Percentiles rank a stretch among this genome's conserved stretches.
phyloP scores from a whole-genome alignment of 2,797 vertebrate genomes.

The Sebastes cheni region DNA sequence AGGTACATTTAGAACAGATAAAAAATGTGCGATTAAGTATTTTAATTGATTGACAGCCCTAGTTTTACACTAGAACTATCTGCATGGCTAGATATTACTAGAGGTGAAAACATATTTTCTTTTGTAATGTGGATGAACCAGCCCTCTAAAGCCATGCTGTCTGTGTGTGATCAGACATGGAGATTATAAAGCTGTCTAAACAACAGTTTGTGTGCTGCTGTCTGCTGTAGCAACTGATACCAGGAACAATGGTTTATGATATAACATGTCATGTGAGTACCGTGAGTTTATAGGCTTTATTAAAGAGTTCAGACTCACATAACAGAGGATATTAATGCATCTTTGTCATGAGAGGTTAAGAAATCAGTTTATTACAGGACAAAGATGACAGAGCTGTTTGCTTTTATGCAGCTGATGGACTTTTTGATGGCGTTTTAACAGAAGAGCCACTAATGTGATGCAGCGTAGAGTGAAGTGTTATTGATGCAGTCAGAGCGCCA shows the following conservation, averaged over 20 bases:
- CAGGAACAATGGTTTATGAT: constrained; percentile 37
- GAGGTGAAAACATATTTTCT: background rate
- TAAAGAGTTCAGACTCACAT: constrained; percentile 21
- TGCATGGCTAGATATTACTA: background rate
- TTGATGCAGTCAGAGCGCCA: constrained; percentile 32
- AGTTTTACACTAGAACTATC: background rate
- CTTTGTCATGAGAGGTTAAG: constrained; percentile 20
- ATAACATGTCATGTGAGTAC: constrained; percentile 46
- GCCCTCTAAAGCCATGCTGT: background rate
- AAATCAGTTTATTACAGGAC: background rate
- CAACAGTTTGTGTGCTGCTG: constrained; percentile 33
- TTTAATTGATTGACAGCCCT: too few species aligned
- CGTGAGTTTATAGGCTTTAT: constrained; percentile 44
- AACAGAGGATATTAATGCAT: background rate
- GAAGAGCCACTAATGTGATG: background rate
- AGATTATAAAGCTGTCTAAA: constrained; percentile 31
- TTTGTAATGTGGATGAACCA: background rate
- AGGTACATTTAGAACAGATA: too few species aligned
- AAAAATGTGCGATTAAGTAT: too few species aligned
- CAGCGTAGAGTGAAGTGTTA: background rate
- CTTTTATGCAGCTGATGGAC: background rate
- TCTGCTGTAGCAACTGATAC: constrained; percentile 39
- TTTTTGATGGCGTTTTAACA: background rate
- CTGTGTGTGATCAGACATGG: constrained; percentile 15
- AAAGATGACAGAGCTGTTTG: background rate